Percentiles rank a stretch among this genome's conserved stretches.
Evolutionary conservation across 2,113 vertebrate species (phyloP).

Genomic region (Pica pica): DNA sequence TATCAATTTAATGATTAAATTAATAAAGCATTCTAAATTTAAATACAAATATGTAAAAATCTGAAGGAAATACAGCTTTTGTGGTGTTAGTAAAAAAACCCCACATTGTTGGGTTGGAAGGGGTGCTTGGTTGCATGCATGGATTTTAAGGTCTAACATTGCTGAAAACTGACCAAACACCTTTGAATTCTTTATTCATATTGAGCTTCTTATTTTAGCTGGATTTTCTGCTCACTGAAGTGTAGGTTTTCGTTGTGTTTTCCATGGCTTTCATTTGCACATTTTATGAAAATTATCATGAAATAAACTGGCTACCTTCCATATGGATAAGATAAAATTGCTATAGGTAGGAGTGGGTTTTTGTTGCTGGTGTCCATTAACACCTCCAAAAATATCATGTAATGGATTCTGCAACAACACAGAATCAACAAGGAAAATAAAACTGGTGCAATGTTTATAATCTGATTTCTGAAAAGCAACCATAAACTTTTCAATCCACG

Average conservation of each 20-base stretch:
- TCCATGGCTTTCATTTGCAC: background rate
- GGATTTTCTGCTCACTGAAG: background rate
- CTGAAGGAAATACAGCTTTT: background rate
- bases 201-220: background rate
- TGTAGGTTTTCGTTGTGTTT: background rate
- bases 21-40: background rate
- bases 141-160: background rate
- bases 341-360: background rate
- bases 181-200: background rate
- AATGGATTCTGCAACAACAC: background rate
- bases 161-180: background rate
- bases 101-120: rapidly evolving
- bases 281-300: background rate
- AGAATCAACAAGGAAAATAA: background rate
- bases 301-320: background rate
- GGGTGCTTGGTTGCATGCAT: background rate
- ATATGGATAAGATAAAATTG: background rate
- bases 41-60: background rate
- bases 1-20: background rate
- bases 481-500: background rate
- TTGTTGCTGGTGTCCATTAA: background rate
- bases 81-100: rapidly evolving
- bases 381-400: background rate
- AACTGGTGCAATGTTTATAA: background rate
- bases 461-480: background rate